phyloP scores from a whole-genome alignment of 2,113 vertebrate genomes.

The Lycocorax pyrrhopterus region DNA sequence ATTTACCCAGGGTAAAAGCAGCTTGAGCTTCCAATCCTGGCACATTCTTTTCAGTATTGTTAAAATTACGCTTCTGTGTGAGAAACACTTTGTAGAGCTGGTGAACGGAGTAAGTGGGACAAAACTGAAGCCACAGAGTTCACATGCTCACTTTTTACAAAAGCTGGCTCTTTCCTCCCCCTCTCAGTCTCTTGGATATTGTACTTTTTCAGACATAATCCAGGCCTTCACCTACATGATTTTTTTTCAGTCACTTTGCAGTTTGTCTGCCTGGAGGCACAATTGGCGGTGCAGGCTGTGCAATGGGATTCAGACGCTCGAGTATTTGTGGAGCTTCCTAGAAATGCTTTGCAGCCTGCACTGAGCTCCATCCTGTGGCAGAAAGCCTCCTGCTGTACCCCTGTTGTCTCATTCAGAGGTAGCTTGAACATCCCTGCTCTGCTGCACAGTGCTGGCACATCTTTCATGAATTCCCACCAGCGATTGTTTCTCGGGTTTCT shows the following conservation, averaged over 20 bases:
- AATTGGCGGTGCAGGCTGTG: neutral
- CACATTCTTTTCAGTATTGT: neutral
- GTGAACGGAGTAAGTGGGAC: neutral
- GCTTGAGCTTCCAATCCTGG: neutral
- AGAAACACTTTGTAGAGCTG: neutral
- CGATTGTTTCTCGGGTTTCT: neutral
- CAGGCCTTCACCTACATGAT: neutral
- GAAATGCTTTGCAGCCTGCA: constrained; percentile 36
- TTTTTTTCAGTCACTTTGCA: neutral
- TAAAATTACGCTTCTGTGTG: constrained; percentile 14
- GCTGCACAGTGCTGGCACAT: neutral
- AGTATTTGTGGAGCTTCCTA: neutral
- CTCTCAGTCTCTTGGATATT: neutral
- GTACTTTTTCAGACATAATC: neutral
- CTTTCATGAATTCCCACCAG: neutral
- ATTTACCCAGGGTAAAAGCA: neutral
- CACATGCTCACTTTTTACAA: neutral
- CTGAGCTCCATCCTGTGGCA: constrained; percentile 63
- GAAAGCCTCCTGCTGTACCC: constrained; percentile 2
- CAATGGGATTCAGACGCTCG: neutral
- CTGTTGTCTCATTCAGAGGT: neutral
- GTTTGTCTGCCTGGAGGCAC: neutral
- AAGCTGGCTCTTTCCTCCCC: neutral
- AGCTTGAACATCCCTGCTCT: neutral
- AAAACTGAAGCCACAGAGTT: neutral